Evolutionary conservation across 2,113 vertebrate genomes (phyloP).

Genomic region (Hiodon alosoides): DNA sequence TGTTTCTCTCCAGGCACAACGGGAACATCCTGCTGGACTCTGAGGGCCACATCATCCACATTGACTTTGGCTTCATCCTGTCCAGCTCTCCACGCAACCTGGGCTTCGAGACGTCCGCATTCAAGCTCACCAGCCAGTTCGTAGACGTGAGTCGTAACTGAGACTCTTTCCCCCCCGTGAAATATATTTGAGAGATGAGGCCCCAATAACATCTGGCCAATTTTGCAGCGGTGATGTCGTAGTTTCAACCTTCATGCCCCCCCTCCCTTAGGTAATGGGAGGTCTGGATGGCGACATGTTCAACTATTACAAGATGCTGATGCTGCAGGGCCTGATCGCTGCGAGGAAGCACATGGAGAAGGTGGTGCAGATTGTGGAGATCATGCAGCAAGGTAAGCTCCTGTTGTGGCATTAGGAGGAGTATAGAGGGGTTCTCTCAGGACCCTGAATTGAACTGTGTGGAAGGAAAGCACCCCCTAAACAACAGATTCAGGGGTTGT

Average conservation of each 20-base stretch:
- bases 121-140: conserved; percentile 89
- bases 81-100: conserved; percentile 90
- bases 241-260: neutral
- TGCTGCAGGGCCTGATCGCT: conserved; percentile 87
- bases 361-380: conserved; percentile 90
- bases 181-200: no score
- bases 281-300: conserved; percentile 94
- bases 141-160: conserved; percentile 74
- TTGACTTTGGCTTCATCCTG: conserved; percentile 95
- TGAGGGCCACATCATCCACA: conserved; percentile 95
- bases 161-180: neutral
- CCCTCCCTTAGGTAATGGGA: conserved; percentile 78
- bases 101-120: conserved; percentile 92
- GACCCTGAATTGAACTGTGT: no score
- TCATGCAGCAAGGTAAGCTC: conserved; percentile 88
- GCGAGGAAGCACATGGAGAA: conserved; percentile 92
- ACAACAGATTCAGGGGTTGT: neutral
- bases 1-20: conserved; percentile 73
- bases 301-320: conserved; percentile 96
- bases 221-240: no score
- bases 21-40: conserved; percentile 92
- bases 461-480: no score
- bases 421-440: no score
- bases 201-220: no score
- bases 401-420: no score